These are phyloP conservation scores for Pipistrellus nathusii DNA, from an alignment of 2,797 vertebrate genomes.

Conservation along the genomic window DNA sequence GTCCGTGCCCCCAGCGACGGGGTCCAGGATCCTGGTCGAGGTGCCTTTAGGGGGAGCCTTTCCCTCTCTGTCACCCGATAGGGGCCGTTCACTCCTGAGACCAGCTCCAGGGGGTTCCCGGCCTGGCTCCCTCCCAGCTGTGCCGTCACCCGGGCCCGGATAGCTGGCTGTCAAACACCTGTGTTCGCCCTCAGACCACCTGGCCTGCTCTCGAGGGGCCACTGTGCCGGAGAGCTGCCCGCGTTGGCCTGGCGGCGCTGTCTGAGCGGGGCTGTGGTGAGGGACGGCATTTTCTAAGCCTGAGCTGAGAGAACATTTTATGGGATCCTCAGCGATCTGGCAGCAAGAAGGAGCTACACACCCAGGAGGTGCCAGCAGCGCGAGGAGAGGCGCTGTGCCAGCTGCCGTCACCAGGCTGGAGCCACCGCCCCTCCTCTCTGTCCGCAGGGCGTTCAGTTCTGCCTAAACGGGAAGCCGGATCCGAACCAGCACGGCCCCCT, in stretches of 20 bases:
- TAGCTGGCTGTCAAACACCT: neutral
- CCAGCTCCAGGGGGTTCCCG: neutral
- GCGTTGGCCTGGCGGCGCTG: too few species aligned
- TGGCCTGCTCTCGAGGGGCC: neutral
- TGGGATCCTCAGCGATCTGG: neutral
- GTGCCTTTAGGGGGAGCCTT: neutral
- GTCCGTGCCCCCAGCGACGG: slow-evolving; percentile 37
- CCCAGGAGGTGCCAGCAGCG: accelerated
- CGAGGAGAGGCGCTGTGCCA: too few species aligned
- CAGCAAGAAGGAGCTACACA: neutral
- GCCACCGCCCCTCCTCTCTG: neutral
- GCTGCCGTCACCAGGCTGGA: neutral
- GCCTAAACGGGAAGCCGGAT: neutral
- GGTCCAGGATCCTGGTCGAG: neutral
- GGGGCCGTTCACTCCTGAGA: slow-evolving; percentile 10
- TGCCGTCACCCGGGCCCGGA: neutral
- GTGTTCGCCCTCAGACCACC: neutral
- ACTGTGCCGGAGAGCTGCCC: accelerated
- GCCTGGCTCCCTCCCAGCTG: neutral
- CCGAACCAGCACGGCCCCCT: accelerated
- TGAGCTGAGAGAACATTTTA: neutral
- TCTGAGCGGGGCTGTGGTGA: neutral
- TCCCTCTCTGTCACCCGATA: neutral
- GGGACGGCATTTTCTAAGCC: neutral
- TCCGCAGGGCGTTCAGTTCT: neutral